Evolutionary conservation across 2,888 invertebrate genomes (phyloP).

Genomic region (Chrysotoxum bicinctum): DNA sequence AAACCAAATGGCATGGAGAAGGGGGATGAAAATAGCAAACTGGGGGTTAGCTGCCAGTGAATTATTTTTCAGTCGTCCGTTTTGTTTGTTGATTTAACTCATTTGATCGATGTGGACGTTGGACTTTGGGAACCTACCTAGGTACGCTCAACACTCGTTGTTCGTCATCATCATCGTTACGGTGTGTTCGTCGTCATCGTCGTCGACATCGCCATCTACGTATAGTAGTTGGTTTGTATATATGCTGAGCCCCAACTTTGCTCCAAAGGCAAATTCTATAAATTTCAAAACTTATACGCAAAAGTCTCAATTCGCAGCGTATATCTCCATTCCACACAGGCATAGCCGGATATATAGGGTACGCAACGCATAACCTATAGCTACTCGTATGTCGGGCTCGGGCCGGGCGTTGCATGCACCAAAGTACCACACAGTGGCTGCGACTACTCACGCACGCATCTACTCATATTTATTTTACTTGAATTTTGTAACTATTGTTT

Average conservation of each 20-base stretch:
- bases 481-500: slow-evolving; percentile 73
- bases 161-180: slow-evolving; percentile 36
- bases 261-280: slow-evolving; percentile 70
- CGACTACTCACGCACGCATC: slow-evolving; percentile 70
- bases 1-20: slow-evolving; percentile 19
- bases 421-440: slow-evolving; percentile 44
- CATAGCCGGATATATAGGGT: slow-evolving; percentile 1
- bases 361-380: slow-evolving; percentile 4
- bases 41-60: slow-evolving; percentile 52
- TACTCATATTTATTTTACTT: slow-evolving; percentile 73
- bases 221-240: slow-evolving; percentile 17
- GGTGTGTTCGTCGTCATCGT: slow-evolving; percentile 18
- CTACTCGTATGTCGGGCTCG: no score
- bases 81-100: slow-evolving; percentile 72
- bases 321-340: slow-evolving; percentile 1
- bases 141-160: slow-evolving; percentile 9
- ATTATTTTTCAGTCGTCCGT: slow-evolving; percentile 71
- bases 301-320: slow-evolving; percentile 69
- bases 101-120: slow-evolving; percentile 67
- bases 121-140: slow-evolving; percentile 29
- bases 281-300: slow-evolving; percentile 72
- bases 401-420: slow-evolving; percentile 22
- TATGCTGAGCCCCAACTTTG: slow-evolving; percentile 35
- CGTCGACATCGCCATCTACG: not conserved
- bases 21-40: slow-evolving; percentile 13